These are phyloP conservation scores for Drosophila subquinaria DNA, from an alignment of 2,888 invertebrate species.

Conservation along the genomic window DNA sequence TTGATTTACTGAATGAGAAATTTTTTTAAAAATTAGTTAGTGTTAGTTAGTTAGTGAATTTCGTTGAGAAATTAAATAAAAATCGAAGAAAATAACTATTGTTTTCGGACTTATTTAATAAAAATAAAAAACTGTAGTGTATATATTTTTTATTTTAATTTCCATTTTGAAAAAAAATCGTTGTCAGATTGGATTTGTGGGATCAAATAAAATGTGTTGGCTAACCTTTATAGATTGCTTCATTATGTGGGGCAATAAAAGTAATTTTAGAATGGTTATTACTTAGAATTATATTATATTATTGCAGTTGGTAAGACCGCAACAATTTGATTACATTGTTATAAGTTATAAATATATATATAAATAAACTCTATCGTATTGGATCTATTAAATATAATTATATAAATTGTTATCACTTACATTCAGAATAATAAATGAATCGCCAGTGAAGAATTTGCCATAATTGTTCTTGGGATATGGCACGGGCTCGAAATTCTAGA, in stretches of 20 bases:
- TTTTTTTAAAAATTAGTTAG: no score
- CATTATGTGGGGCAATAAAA: not conserved
- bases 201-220: not conserved
- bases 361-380: not conserved
- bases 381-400: not conserved
- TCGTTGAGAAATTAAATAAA: not conserved
- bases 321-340: not conserved
- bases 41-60: no score
- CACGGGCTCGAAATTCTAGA: conserved; percentile 92
- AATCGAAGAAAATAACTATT: not conserved
- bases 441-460: conserved; percentile 94
- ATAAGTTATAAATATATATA: not conserved
- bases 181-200: no score
- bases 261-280: not conserved
- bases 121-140: not conserved
- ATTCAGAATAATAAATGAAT: conserved; percentile 93
- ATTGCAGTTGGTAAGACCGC: not conserved
- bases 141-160: no score
- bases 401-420: conserved; percentile 86
- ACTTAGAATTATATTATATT: not conserved
- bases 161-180: not conserved
- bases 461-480: conserved; percentile 89
- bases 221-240: not conserved
- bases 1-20: no score
- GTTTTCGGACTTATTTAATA: not conserved